phyloP scores from a whole-genome alignment of 2,888 invertebrate genomes.

The Asteroscopus sphinx region DNA sequence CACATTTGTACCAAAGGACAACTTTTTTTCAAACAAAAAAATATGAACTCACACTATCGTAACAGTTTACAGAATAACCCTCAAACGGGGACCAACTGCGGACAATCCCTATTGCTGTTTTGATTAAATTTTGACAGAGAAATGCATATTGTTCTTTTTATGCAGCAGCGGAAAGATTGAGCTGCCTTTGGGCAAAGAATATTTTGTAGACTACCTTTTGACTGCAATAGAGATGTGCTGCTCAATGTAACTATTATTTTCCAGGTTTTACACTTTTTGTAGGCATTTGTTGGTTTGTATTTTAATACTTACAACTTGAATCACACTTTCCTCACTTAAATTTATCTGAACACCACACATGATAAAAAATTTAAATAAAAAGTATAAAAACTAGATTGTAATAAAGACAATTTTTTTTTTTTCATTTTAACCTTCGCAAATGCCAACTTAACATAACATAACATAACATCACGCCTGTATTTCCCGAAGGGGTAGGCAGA shows the following conservation, averaged over 20 bases:
- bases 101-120: slow-evolving; percentile 83
- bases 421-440: too few relatives aligned
- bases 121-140: slow-evolving; percentile 85
- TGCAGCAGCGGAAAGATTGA: slow-evolving; percentile 69
- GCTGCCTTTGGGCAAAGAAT: slow-evolving; percentile 55
- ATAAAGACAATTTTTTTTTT: too few relatives aligned
- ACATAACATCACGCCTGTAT: too few relatives aligned
- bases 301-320: too few relatives aligned
- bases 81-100: slow-evolving; percentile 57
- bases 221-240: background rate
- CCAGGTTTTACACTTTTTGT: slow-evolving; percentile 1
- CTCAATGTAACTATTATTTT: background rate
- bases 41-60: background rate
- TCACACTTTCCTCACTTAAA: too few relatives aligned
- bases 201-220: slow-evolving; percentile 59
- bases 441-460: too few relatives aligned
- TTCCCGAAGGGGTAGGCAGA: too few relatives aligned
- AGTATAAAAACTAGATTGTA: too few relatives aligned
- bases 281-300: background rate
- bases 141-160: slow-evolving; percentile 81
- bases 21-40: background rate
- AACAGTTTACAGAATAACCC: slow-evolving; percentile 64
- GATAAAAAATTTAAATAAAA: too few relatives aligned
- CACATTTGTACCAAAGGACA: background rate
- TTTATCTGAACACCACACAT: too few relatives aligned